Base-by-base conservation (phyloP, 2,888 invertebrate species). In the Tiliacea aurago region DNA sequence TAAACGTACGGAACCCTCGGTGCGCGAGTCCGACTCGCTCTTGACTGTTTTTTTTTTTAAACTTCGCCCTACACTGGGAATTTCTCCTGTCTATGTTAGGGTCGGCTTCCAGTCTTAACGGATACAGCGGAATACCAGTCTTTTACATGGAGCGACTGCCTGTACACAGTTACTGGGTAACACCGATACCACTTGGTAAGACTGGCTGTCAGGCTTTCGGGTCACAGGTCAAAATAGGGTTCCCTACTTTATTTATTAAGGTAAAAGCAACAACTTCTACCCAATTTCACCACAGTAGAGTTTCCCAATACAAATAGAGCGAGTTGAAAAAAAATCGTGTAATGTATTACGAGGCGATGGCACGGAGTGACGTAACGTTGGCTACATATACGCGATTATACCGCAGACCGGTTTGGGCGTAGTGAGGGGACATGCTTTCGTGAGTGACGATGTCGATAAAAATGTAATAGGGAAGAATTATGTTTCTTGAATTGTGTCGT, bases 301-400 rank as follows among this genome's bases (percentile, higher is more conserved):
- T 84, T 84, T 84, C 85, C 75, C 73, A 85, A 84, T 70, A 37
- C 64, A 53, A 71, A 66, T 71, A 71, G 73, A 74, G 71, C 71
- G 78, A 53, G 56, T 59, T 74, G 53, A 28, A 82, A 83, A 55
- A 80, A 81, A 71, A 37, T 55, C 68, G 75, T 72, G 75, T 84
- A 76, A 79, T 73, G 75, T 75, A 51, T 85, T 80, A 84, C 72
- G 76, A 65, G 45, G 73, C 86, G 86, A 80, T 83, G 82, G 71
- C 70, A 76, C 76, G 65, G 62, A 70, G 72, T 91, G 91, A 91
- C 84, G 91, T 91, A 92, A 91, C 78, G 15, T 87, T 90, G 88
- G 87, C 91, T 87, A 89, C 90, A 90, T 89, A 90, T 89, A 90
- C 81, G 80, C 87, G 87, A 83, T 88, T 88, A 88, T 89, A 90